A percentile compares a stretch with the other conserved stretches of the same genome.
phyloP scores from a whole-genome alignment of 1,140 invertebrate genomes.

The Ctenoplectra terminalis region DNA sequence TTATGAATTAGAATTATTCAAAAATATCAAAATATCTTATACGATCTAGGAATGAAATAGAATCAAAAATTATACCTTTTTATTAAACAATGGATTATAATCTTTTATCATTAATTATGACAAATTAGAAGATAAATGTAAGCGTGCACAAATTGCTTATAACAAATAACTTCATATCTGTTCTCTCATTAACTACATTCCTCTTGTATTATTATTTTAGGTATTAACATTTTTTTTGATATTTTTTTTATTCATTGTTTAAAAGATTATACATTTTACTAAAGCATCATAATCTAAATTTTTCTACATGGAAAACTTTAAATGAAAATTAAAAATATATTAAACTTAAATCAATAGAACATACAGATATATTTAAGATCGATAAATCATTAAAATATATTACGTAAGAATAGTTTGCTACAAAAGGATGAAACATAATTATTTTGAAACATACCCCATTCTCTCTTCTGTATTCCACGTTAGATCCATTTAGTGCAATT shows the following conservation, averaged over 20 bases:
- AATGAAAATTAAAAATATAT: neutral
- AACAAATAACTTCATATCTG: neutral
- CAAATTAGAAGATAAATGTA: neutral
- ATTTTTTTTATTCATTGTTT: too few species aligned
- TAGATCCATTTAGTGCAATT: slow-evolving; percentile 95
- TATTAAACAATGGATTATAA: neutral
- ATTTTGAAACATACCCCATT: slow-evolving; percentile 88
- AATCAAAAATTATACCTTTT: neutral
- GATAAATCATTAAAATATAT: neutral
- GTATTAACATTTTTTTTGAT: neutral
- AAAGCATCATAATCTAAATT: too few species aligned
- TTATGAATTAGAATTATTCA: neutral
- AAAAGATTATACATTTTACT: neutral
- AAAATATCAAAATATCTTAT: neutral
- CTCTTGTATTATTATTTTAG: neutral
- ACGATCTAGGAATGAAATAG: neutral
- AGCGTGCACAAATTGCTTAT: neutral
- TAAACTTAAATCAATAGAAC: too few species aligned
- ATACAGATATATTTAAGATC: too few species aligned
- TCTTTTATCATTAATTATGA: neutral
- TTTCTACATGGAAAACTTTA: neutral
- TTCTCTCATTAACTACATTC: neutral
- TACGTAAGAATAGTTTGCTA: neutral
- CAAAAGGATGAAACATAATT: neutral
- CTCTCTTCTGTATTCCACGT: slow-evolving; percentile 98